A percentile compares a stretch with the other conserved stretches of the same genome.
Evolutionary conservation across 2,113 vertebrate genomes (phyloP).

Genomic region (Mobula birostris): DNA sequence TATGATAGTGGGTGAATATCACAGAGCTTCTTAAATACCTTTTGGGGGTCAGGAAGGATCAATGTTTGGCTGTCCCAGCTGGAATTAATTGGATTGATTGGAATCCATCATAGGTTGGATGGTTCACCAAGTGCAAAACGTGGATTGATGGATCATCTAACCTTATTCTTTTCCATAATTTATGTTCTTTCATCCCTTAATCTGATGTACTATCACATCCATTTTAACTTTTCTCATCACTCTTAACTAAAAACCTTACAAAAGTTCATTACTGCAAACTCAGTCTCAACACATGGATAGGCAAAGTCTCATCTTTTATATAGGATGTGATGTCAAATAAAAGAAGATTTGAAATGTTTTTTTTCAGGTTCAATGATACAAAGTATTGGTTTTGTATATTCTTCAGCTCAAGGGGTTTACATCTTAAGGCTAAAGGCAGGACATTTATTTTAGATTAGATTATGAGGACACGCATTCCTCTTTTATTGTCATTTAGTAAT

Average conservation of each 20-base stretch:
- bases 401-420: neutral
- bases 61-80: neutral
- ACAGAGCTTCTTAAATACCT: neutral
- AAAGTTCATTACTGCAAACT: neutral
- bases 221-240: neutral
- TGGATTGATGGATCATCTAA: neutral
- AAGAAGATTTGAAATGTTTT: neutral
- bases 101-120: neutral
- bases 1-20: neutral
- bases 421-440: neutral
- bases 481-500: no score
- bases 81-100: neutral
- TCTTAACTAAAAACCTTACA: neutral
- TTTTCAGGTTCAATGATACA: neutral
- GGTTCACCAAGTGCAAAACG: neutral
- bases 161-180: neutral
- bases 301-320: no score
- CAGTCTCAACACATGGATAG: neutral
- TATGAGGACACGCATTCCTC: no score
- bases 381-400: neutral
- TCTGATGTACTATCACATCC: neutral
- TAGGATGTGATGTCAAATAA: neutral
- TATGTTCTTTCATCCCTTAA: no score
- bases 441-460: neutral
- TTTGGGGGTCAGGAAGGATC: neutral